Base-by-base conservation (phyloP, 2,113 vertebrate species). In the Triplophysa tibetana region DNA sequence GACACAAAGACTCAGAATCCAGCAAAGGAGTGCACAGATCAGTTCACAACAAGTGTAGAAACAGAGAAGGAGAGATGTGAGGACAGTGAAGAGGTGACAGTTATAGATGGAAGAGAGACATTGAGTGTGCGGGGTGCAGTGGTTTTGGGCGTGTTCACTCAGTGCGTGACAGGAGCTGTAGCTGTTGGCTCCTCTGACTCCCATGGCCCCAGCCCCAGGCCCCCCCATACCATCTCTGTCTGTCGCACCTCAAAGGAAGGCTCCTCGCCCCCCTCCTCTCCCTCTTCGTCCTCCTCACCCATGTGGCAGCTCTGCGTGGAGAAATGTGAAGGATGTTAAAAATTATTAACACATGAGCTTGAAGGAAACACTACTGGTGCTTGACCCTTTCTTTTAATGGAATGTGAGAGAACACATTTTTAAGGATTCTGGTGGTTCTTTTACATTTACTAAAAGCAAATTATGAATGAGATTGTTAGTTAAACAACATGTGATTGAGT, bases 261-360 rank as follows among this genome's bases (percentile, higher is more conserved):
- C 83, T 96, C 95, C 14, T 87, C 89, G 79, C 93, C 93, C 83
- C 93, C 94, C 67, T 94, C 92, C 0, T 89, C 90, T 82, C 82
- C 93, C 88, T 89, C 94, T 88, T 91, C 94, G 85, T 90, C 93
- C 56, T 93, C 94, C 88, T 97, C 95, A 88, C 93, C 93, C 85
- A 96, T 92, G 91, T 97, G 96, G 81, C 96, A 97, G 90, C 96
- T 97, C 95, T 97, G 91, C 1, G 65, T 8, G 1, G 10, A 70
- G 33, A 56, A 29, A 64, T 26, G 23, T 11, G 33, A 3, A 61
- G 3, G 38, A 16, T 11, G 17, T 16, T 14, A 17, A 16, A 52
- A 6, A 17, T 52, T 3, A 52, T 17, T 6, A 19, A 52, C 50
- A 16, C 13, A 6, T 52, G 14, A 24, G 24, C 24, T 24, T 24